phyloP scores from a whole-genome alignment of 2,888 invertebrate species.

The Rhamnusium bicolor region DNA sequence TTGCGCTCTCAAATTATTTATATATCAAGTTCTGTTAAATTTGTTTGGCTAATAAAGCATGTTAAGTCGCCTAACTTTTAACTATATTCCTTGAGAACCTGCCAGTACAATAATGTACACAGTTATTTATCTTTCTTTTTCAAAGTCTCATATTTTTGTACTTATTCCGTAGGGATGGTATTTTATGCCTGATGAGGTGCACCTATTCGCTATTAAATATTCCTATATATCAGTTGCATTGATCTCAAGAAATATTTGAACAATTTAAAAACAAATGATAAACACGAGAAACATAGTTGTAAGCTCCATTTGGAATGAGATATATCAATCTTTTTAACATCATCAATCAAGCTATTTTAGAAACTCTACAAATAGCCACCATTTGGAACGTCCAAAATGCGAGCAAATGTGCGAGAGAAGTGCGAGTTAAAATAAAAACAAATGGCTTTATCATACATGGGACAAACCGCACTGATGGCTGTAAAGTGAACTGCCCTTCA shows the following conservation, averaged over 20 bases:
- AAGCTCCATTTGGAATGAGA: conserved; percentile 56
- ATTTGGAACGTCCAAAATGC: conserved; percentile 27
- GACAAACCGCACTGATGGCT: conserved; percentile 41
- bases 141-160: no score
- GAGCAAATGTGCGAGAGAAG: conserved; percentile 8
- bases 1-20: no score
- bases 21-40: no score
- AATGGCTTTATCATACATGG: conserved; percentile 35
- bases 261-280: conserved; percentile 48
- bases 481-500: conserved; percentile 45
- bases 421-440: conserved; percentile 17
- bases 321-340: conserved; percentile 56
- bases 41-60: no score
- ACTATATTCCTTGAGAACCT: no score
- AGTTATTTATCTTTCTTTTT: no score
- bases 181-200: no score
- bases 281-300: conserved; percentile 53
- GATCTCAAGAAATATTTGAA: conserved; percentile 40
- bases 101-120: no score
- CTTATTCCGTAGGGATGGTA: no score
- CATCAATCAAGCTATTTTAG: conserved; percentile 62
- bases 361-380: conserved; percentile 55
- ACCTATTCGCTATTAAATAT: no score
- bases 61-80: no score
- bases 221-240: background rate